Evolutionary conservation across 2,888 invertebrate genomes (phyloP), one percentile per base, ranked within the genome.

Genomic region (Esperia sulphurella): DNA sequence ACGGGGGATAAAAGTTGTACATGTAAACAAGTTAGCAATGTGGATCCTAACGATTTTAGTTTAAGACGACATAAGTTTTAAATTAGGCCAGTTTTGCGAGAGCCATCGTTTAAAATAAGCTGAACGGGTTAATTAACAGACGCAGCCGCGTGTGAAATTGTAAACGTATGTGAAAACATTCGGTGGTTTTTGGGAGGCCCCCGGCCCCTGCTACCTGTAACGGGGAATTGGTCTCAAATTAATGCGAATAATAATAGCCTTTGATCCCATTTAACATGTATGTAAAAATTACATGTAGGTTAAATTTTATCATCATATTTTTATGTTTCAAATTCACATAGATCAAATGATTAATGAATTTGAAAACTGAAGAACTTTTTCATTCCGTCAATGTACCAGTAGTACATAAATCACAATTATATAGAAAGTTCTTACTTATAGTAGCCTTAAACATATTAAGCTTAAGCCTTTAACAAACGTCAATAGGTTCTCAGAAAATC

Each of bases 51-150:
- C 59, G 51, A 59, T 65, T 63, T 65, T 54, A 63, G 61, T 68
- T 68, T 43, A 69, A 71, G 70, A 70, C 52, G 51, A 61, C 58
- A 63, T 65, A 71, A 68, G 67, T 70, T 73, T 54, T 51, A 65
- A 71, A 77, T 76, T 68, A 64, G 63, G 55, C 50, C 63, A 61
- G 64, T 63, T 67, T 60, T 63, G 63, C 55, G 57, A 10, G 35
- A 45, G 38, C 38, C 21, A 21, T 38, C 48, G 31, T 44, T 44
- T 48, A 72, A 77, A 83, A 81, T 77, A 79, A 71, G 75, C 76
- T 76, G 76, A 79, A 79, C 74, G 57, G 67, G 79, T 80, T 83
- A 84, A 83, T 84, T 83, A 83, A 79, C 74, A 65, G 71, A 65
- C 57, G 66, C 77, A 70, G 68, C 78, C 59, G 69, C 44, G 77